Evolutionary conservation across 2,888 invertebrate species (phyloP).

Genomic region (Tetheella fluctuosa): DNA sequence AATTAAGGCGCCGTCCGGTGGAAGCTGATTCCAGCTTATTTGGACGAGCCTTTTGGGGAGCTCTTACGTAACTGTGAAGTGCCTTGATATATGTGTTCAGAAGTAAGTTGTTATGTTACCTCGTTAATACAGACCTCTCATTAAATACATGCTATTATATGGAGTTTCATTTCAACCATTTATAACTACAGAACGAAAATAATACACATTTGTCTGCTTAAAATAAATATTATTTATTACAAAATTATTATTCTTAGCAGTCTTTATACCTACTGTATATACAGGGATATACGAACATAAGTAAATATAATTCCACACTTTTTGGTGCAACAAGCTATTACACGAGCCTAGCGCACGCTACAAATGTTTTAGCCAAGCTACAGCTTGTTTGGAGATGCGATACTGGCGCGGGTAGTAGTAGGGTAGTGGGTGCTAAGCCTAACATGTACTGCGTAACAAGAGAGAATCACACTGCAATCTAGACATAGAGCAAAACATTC

Average conservation of each 20-base stretch:
- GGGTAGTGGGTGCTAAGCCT: not conserved
- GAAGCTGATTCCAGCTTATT: too few relatives aligned
- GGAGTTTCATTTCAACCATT: slow-evolving; percentile 14
- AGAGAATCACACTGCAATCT: not conserved
- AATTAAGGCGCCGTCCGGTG: not conserved
- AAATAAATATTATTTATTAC: slow-evolving; percentile 37
- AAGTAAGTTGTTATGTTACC: slow-evolving; percentile 56
- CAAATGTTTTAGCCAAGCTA: not conserved
- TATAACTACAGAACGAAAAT: not conserved
- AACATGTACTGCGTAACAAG: not conserved
- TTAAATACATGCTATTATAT: slow-evolving; percentile 30
- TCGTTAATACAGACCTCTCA: slow-evolving; percentile 51
- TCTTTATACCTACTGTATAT: slow-evolving; percentile 36
- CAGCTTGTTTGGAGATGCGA: not conserved
- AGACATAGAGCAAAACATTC: not conserved
- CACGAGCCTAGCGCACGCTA: too few relatives aligned
- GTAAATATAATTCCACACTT: slow-evolving; percentile 8
- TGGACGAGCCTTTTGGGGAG: not conserved
- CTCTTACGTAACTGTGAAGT: slow-evolving; percentile 31
- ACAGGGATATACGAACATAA: slow-evolving; percentile 3
- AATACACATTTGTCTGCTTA: slow-evolving; percentile 12
- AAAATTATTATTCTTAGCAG: slow-evolving; percentile 46
- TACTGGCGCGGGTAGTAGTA: not conserved
- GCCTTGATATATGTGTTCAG: slow-evolving; percentile 58
- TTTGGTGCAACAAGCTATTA: not conserved